A percentile compares a stretch with the other conserved stretches of the same genome.
Evolutionary conservation across 2,797 vertebrate species (phyloP).

Genomic region (Chloroceryle amazona): DNA sequence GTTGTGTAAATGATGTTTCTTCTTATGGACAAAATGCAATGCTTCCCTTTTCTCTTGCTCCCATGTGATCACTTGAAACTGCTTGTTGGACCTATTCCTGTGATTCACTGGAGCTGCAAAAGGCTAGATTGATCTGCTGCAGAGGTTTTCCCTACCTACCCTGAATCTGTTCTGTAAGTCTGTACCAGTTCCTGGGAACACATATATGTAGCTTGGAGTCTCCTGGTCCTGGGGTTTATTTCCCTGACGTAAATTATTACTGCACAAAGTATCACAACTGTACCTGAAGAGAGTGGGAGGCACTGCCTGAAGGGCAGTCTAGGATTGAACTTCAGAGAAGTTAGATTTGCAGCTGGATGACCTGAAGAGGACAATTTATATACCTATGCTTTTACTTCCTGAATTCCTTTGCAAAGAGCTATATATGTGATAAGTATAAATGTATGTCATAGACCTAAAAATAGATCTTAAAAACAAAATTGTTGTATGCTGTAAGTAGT

Average conservation of each 20-base stretch:
- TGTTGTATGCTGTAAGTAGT: neutral
- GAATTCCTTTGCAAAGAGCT: neutral
- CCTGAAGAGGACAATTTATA: neutral
- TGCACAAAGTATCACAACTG: neutral
- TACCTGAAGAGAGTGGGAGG: neutral
- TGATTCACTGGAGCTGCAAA: neutral
- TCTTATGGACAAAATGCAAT: neutral
- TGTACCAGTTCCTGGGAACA: neutral
- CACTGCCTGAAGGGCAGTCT: neutral
- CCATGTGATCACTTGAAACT: neutral
- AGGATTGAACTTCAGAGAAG: neutral
- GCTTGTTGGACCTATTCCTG: neutral
- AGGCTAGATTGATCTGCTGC: rapidly evolving
- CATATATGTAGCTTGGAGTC: neutral
- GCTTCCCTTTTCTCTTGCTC: neutral
- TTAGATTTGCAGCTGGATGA: neutral
- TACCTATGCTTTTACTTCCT: neutral
- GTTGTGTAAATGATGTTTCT: neutral
- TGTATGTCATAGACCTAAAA: neutral
- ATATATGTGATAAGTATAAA: neutral
- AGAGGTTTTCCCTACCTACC: neutral
- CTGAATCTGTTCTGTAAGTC: rapidly evolving
- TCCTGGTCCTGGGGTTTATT: neutral
- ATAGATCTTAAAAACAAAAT: neutral
- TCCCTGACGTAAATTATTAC: neutral